Conservation (phyloP, 37 sponge, comb jelly and placozoan species). For the Aplysina aerophoba region DNA sequence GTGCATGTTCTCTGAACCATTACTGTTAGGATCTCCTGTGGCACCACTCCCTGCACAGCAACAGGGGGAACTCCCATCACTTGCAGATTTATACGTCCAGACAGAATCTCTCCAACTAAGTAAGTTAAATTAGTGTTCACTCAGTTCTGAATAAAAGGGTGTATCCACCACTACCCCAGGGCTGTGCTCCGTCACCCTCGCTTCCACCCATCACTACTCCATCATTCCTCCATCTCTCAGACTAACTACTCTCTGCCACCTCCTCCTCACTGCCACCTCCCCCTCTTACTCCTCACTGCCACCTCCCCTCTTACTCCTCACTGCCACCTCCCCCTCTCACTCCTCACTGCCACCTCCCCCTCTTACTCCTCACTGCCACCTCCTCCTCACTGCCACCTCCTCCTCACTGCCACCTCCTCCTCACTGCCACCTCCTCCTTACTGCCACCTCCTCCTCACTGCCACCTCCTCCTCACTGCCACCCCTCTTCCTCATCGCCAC, state of each 20-base stretch:
- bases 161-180: too few species aligned
- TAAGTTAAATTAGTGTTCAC: not conserved
- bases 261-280: not conserved
- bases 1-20: too few species aligned
- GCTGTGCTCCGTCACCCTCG: too few species aligned
- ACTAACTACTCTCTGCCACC: conserved; percentile 17
- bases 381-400: not conserved
- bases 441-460: not conserved
- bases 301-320: too few species aligned
- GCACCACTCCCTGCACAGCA: not conserved
- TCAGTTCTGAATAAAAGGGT: too few species aligned
- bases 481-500: too few species aligned
- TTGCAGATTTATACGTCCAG: not conserved
- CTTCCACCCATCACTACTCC: too few species aligned
- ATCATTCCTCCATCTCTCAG: too few species aligned
- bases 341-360: conserved; percentile 1
- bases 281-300: not conserved
- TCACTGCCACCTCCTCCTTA: not conserved
- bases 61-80: not conserved
- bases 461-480: not conserved
- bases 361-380: not conserved
- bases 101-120: conserved; percentile 11
- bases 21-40: not conserved
- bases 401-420: not conserved
- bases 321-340: not conserved